Percentiles rank a stretch among this genome's conserved stretches.
Conservation (phyloP, 2,113 vertebrate genomes). For the Aspidoscelis tigris region DNA sequence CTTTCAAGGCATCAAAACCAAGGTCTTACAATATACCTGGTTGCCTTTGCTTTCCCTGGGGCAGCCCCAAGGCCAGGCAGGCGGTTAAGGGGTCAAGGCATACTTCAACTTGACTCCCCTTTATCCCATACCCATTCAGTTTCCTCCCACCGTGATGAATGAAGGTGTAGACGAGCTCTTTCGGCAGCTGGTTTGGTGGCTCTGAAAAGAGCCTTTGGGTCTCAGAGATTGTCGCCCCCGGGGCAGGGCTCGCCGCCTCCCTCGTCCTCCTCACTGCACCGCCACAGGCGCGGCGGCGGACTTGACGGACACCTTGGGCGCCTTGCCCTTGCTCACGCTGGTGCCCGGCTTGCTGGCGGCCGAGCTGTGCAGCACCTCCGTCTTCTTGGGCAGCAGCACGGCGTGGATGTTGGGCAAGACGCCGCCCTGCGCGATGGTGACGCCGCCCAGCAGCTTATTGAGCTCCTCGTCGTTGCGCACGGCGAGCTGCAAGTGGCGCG, state of each 20-base stretch:
- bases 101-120: too few species aligned
- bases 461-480: conserved; percentile 53
- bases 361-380: not conserved
- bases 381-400: conserved; percentile 79
- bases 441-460: conserved; percentile 81
- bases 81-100: too few species aligned
- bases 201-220: conserved; percentile 60
- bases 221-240: not conserved
- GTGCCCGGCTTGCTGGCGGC: not conserved
- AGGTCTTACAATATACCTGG: too few species aligned
- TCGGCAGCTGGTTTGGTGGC: not conserved
- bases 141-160: too few species aligned
- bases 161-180: not conserved
- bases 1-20: too few species aligned
- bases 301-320: not conserved
- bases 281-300: not conserved
- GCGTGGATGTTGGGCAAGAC: conserved; percentile 83
- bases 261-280: not conserved
- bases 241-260: not conserved
- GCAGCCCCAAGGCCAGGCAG: too few species aligned
- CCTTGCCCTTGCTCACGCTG: not conserved
- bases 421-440: conserved; percentile 82
- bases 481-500: conserved; percentile 20
- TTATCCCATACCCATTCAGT: too few species aligned
- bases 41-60: too few species aligned